Base-by-base conservation (phyloP, 2,113 vertebrate genomes). In the Pomatorhinus ruficollis region DNA sequence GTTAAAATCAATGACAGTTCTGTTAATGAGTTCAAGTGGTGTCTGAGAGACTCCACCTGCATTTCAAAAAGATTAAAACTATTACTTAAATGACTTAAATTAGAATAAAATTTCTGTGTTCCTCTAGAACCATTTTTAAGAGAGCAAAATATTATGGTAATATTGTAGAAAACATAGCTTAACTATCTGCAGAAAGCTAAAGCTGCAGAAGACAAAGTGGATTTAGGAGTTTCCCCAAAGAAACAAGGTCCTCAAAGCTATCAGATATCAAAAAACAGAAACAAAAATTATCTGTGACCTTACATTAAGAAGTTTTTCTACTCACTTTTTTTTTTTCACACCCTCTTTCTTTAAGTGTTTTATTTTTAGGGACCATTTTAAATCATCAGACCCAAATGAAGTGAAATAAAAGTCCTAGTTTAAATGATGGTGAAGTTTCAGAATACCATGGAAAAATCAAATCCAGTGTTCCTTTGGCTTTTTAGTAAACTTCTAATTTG, bases 391-490 rank as follows among this genome's bases (percentile, higher is more conserved):
- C 2, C 2, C 10, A 77, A 86, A 81, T 11, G 6, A 87, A 47
- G 4, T 30, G 42, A 60, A 88, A 63, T 47, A 45, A 85, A 71
- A 68, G 18, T 56, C 68, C 14, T 17, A 37, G 9, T 64, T 96
- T 83, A 16, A 86, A 11, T 88, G n/a, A 47, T 83, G 30, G 18
- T 33, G 24, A 76, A 15, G 6, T 72, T 95, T 74, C 63, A 72
- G 45, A 69, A 28, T 57, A 44, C 5, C 44, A 9, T 20, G 16
- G 16, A 75, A 77, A 84, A 84, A 9, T 5, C 0, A 0, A 40
- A 6, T 39, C 30, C 3, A 7, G 6, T 30, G 12, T 83, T 68
- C 40, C 4, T 54, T 57, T 68, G 69, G 16, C 4, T 77, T 91
- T 91, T 80, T 82, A 15, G 4, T 24, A 85, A 53, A 25, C 3